Base-by-base conservation (phyloP, 53 echinoderm and acorn worm genomes). In the Zoroaster sp. region DNA sequence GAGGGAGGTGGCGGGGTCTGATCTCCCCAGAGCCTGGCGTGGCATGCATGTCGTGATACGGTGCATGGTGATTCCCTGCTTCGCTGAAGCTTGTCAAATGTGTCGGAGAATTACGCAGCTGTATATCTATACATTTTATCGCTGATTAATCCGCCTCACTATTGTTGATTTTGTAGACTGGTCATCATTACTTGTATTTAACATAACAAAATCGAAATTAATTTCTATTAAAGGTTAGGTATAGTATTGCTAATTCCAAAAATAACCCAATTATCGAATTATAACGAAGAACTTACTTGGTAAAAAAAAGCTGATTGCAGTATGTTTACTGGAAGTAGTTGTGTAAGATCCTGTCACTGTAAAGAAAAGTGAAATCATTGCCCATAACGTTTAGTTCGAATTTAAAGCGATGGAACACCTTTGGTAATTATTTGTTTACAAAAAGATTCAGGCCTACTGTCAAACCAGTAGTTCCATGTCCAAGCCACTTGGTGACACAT, bases 1-100 rank as follows among this genome's bases (percentile, higher is more conserved):
- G 85, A 45, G 21, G 72, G 85, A 85, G 85, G 85, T 85, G 85
- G 15, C 71, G 68, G 85, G 85, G 85, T 49, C 33, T 35, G 18
- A 12, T 21, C 69, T 85, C 85, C 85, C 85, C 18, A 9, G 85
- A 85, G 85, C 71, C 85, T 49, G 17, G 66, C 71, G 49, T 71
- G 70, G 71, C 25, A n/a, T 49, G 35, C 49, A n/a, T 37, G 85
- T 51, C 85, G 85, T 46, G 85, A 70, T 70, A 70, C 85, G 70
- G 70, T 51, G 85, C 32, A 47, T 40, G 46, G 44, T 35, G 85
- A 51, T 69, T 63, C 55, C 43, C 38, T 55, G 79, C 79, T 54
- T 79, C 55, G 55, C 10, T 79, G 79, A 8, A 15, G 76, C 52
- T 32, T 46, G 38, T 59, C 63, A 59, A 59, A n/a, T n/a, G n/a